Conservation (phyloP, 2,888 invertebrate species). For the Papilio demoleus region DNA sequence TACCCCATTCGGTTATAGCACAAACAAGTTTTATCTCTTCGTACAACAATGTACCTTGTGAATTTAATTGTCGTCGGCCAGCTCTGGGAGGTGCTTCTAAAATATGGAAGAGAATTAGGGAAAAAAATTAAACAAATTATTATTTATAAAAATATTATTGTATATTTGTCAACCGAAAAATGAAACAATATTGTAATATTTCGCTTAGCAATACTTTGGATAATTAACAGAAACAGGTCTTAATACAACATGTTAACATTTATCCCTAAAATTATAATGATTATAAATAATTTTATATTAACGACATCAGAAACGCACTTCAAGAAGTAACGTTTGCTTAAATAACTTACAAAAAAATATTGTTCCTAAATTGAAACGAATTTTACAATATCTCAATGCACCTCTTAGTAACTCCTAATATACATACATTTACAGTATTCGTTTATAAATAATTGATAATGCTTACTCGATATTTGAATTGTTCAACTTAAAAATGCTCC, state of each 20-base stretch:
- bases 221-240: slow-evolving; percentile 72
- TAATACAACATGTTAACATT: slow-evolving; percentile 64
- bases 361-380: slow-evolving; percentile 61
- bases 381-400: slow-evolving; percentile 63
- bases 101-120: too few species aligned
- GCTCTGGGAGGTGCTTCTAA: too few species aligned
- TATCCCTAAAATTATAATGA: slow-evolving; percentile 63
- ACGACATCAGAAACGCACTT: slow-evolving; percentile 31
- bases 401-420: slow-evolving; percentile 75
- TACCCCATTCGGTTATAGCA: too few species aligned
- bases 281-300: slow-evolving; percentile 59
- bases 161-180: slow-evolving; percentile 82
- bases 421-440: slow-evolving; percentile 70
- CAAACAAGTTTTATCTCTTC: too few species aligned
- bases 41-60: too few species aligned
- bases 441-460: slow-evolving; percentile 31
- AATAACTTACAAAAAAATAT: slow-evolving; percentile 57
- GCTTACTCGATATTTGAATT: too few species aligned
- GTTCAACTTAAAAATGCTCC: too few species aligned
- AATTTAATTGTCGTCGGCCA: too few species aligned
- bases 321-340: slow-evolving; percentile 42
- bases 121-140: slow-evolving; percentile 49
- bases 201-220: slow-evolving; percentile 72
- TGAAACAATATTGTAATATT: slow-evolving; percentile 79
- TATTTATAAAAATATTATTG: slow-evolving; percentile 72